Percentiles rank a stretch among this genome's conserved stretches.
Evolutionary conservation across 2,888 invertebrate genomes (phyloP).

Genomic region (Conchocele bisecta): DNA sequence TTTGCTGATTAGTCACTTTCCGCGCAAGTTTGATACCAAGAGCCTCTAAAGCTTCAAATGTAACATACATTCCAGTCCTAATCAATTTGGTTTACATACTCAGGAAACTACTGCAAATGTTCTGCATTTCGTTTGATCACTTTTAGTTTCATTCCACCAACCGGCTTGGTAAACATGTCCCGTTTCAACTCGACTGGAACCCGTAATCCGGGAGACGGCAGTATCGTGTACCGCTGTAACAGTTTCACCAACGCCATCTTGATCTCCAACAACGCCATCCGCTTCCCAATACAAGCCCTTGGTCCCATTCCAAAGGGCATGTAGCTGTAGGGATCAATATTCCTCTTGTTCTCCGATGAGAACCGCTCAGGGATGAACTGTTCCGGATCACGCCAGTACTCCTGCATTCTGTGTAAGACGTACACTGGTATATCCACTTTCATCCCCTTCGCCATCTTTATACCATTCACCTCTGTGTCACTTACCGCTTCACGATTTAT

Average conservation of each 20-base stretch:
- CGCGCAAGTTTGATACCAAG: too few species aligned
- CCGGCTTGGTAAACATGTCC: slow-evolving; percentile 38
- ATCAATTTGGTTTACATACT: too few species aligned
- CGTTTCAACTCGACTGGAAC: slow-evolving; percentile 46
- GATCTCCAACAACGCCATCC: slow-evolving; percentile 44
- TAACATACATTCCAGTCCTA: too few species aligned
- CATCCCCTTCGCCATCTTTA: slow-evolving; percentile 30
- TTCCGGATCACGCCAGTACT: slow-evolving; percentile 55
- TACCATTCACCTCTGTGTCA: slow-evolving; percentile 13
- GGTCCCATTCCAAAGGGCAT: slow-evolving; percentile 54
- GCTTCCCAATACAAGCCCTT: slow-evolving; percentile 42
- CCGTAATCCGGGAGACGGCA: slow-evolving; percentile 31
- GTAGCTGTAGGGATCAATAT: slow-evolving; percentile 41
- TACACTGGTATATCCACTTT: slow-evolving; percentile 42
- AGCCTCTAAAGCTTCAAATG: too few species aligned
- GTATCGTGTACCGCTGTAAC: slow-evolving; percentile 40
- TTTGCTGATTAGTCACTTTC: too few species aligned
- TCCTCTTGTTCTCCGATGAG: slow-evolving; percentile 42
- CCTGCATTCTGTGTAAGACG: slow-evolving; percentile 39
- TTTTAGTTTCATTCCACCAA: slow-evolving; percentile 43
- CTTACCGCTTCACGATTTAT: slow-evolving; percentile 31
- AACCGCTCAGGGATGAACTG: slow-evolving; percentile 49
- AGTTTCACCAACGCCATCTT: slow-evolving; percentile 46
- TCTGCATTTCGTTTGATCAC: slow-evolving; percentile 37
- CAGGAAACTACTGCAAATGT: too few species aligned